A percentile compares a stretch with the other conserved stretches of the same genome.
phyloP scores from a whole-genome alignment of 2,113 vertebrate genomes.

The Ceratotherium simum region DNA sequence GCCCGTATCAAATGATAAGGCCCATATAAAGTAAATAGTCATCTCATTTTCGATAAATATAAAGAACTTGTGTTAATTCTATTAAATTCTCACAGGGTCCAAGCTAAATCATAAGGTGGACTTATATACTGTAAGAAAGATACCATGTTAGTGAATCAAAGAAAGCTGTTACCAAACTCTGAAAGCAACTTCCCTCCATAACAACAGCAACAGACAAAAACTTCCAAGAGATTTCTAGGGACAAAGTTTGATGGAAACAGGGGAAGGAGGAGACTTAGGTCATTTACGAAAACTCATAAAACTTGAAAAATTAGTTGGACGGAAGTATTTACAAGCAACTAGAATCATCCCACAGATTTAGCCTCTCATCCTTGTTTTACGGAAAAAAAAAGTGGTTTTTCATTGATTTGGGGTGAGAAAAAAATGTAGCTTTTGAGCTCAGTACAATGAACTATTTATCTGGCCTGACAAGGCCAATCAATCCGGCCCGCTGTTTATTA shows the following conservation, averaged over 20 bases:
- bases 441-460: constrained; percentile 83
- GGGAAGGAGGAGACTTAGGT: not conserved
- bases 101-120: constrained; percentile 53
- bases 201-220: constrained; percentile 8
- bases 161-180: not conserved
- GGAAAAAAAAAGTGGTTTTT: constrained; percentile 64
- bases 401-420: constrained; percentile 78
- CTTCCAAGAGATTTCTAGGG: not conserved
- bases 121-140: constrained; percentile 45
- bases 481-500: constrained; percentile 70
- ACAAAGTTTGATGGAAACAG: constrained; percentile 34
- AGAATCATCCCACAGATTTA: constrained; percentile 68
- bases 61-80: constrained; percentile 24
- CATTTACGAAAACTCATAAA: constrained; percentile 41
- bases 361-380: constrained; percentile 71
- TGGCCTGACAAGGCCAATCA: constrained; percentile 78
- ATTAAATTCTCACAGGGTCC: constrained; percentile 38
- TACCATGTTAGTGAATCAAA: not conserved
- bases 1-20: constrained; percentile 47
- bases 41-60: constrained; percentile 34
- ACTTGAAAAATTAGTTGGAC: constrained; percentile 50
- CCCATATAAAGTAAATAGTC: constrained; percentile 20
- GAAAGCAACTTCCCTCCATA: constrained; percentile 40
- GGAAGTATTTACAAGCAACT: constrained; percentile 66
- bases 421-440: constrained; percentile 80